Conservation (phyloP, 2,113 vertebrate genomes). For the Arenaria interpres region DNA sequence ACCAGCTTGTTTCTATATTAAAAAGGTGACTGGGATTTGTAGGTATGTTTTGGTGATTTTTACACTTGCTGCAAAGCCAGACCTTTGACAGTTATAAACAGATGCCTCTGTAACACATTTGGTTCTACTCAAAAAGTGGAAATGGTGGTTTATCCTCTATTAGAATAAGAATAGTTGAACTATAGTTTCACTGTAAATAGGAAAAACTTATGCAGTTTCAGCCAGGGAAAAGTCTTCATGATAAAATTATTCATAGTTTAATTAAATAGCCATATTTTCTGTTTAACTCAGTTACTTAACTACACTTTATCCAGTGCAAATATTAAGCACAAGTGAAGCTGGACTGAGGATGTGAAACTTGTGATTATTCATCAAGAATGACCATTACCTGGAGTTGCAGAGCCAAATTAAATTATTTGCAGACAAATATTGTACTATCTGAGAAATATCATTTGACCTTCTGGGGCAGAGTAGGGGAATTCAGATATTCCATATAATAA, state of each 20-base stretch:
- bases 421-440: background rate
- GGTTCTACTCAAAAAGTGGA: background rate
- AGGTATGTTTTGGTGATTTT: constrained; percentile 5
- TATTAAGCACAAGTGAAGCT: background rate
- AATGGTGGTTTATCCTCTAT: background rate
- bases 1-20: background rate
- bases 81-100: constrained; percentile 19
- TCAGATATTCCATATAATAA: background rate
- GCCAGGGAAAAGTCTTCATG: background rate
- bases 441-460: background rate
- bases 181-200: background rate
- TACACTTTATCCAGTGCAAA: background rate
- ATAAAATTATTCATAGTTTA: background rate
- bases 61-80: background rate
- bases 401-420: background rate
- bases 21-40: background rate
- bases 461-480: accelerated
- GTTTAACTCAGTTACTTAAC: background rate
- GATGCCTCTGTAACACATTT: background rate
- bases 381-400: background rate
- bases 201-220: background rate
- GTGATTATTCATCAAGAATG: background rate
- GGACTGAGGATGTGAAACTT: background rate
- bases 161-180: background rate
- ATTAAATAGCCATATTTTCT: background rate